These are phyloP conservation scores for Macrotus californicus DNA, from an alignment of 2,113 vertebrate genomes.

Conservation along the genomic window DNA sequence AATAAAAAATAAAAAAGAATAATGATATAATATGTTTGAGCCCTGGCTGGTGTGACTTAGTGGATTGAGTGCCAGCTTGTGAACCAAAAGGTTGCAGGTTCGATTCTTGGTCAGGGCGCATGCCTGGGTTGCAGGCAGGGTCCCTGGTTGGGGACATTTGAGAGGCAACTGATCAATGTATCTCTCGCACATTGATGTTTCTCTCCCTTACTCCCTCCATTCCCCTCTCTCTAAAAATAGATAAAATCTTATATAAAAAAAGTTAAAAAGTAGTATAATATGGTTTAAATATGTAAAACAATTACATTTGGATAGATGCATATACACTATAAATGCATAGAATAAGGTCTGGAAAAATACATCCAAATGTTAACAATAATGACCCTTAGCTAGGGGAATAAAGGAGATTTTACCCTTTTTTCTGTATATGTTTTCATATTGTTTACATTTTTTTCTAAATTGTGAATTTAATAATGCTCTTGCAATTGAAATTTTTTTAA, in stretches of 20 bases:
- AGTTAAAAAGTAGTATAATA: not conserved
- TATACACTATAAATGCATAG: not conserved
- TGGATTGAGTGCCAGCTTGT: too few species aligned
- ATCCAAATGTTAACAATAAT: not conserved
- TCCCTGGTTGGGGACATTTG: too few species aligned
- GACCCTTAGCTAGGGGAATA: not conserved
- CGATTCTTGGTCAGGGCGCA: too few species aligned
- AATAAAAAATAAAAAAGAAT: not conserved
- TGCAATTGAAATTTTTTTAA: slow-evolving; percentile 7
- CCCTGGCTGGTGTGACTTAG: too few species aligned
- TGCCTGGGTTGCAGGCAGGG: too few species aligned
- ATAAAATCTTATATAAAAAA: too few species aligned
- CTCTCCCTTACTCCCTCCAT: too few species aligned
- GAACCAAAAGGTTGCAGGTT: too few species aligned
- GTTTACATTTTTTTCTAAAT: slow-evolving; percentile 11
- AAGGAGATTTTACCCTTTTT: not conserved
- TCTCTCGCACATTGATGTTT: too few species aligned
- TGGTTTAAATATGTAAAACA: not conserved
- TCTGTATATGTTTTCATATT: not conserved
- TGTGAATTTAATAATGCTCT: slow-evolving; percentile 1
- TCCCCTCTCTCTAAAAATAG: too few species aligned
- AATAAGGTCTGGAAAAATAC: not conserved
- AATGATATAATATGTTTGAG: not conserved
- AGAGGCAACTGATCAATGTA: too few species aligned
- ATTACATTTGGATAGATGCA: not conserved